Evolutionary conservation across 2,797 vertebrate species (phyloP).

Genomic region (Vespertilio murinus): DNA sequence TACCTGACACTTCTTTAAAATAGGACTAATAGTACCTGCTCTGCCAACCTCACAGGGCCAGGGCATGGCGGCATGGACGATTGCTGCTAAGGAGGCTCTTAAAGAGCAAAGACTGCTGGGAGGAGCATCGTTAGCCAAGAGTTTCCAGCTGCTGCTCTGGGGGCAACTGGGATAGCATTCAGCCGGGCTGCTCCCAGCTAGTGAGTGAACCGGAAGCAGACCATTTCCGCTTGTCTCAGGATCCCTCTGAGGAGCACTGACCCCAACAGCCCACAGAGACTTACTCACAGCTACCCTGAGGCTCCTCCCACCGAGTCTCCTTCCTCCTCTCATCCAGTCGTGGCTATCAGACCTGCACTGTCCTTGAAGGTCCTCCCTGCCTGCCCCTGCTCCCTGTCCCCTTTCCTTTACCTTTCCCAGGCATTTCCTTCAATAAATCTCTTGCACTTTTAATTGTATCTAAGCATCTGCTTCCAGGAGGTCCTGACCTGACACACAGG

Average conservation of each 20-base stretch:
- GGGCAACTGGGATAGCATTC: neutral
- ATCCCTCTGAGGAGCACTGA: neutral
- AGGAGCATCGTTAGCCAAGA: neutral
- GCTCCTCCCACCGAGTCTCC: neutral
- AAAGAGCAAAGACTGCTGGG: neutral
- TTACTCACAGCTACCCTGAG: neutral
- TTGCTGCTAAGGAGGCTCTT: neutral
- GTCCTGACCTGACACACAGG: neutral
- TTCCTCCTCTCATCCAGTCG: neutral
- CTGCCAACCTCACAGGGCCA: neutral
- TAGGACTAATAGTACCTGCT: neutral
- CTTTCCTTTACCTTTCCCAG: neutral
- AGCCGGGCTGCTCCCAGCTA: neutral
- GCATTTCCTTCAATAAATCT: neutral
- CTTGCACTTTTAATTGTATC: neutral
- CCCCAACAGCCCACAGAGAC: neutral
- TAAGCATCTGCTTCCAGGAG: neutral
- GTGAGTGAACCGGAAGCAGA: neutral
- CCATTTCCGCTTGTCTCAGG: neutral
- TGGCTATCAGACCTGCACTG: neutral
- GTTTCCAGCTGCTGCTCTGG: neutral
- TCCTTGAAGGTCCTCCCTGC: neutral
- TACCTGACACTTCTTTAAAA: neutral
- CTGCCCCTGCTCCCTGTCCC: neutral
- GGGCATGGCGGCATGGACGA: neutral